phyloP scores from a whole-genome alignment of 2,888 invertebrate species.

The Eilema caniola region DNA sequence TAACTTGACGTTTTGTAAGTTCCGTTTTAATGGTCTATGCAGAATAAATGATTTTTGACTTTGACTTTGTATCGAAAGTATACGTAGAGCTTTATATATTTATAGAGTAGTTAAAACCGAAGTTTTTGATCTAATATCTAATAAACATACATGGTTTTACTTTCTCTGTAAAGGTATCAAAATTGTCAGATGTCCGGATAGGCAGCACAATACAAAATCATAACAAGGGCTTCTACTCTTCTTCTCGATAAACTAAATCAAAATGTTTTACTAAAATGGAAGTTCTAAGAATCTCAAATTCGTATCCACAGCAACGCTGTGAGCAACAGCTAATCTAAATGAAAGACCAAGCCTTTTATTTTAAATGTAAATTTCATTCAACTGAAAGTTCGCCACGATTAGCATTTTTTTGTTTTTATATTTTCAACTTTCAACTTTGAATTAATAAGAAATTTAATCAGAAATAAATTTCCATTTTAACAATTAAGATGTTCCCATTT shows the following conservation, averaged over 20 bases:
- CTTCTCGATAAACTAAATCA: not conserved
- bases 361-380: not conserved
- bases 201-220: no score
- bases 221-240: no score
- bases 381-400: not conserved
- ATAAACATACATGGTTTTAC: no score
- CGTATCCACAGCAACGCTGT: not conserved
- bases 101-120: no score
- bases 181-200: no score
- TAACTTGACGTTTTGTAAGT: no score
- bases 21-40: no score
- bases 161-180: no score
- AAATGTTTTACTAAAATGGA: not conserved
- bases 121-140: no score
- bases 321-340: slow-evolving; percentile 1
- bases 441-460: not conserved
- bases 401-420: slow-evolving; percentile 1
- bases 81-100: no score
- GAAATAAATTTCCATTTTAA: not conserved
- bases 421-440: not conserved
- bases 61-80: no score
- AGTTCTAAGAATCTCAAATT: not conserved
- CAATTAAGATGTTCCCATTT: not conserved
- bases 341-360: not conserved
- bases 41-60: no score